Base-by-base conservation (phyloP, 2,888 invertebrate species). In the Leptinotarsa tumamoca region DNA sequence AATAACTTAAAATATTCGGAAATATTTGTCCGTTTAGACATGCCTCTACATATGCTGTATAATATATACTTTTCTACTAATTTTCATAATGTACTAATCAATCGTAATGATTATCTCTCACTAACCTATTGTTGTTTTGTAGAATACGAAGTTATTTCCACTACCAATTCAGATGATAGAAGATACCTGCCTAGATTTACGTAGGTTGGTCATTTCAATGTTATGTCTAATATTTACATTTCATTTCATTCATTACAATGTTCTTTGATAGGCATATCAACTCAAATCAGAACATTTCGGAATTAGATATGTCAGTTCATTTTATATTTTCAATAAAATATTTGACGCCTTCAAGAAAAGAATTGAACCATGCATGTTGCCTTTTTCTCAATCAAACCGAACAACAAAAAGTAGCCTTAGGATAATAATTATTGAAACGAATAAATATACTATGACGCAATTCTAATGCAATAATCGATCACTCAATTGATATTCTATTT, bases 131-230 rank as follows among this genome's bases (percentile, higher is more conserved):
- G n/a, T 63, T 63, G 4, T 43, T 33, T 18, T 63, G 18, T 14
- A 27, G 21, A 33, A n/a, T 43, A 4, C 14, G 3, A 23, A 58
- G 33, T 43, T 68, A 68, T 27, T 75, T 68, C 61, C 72, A 75
- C 75, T 75, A 75, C 71, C 66, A 72, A 33, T 75, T 63, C 58
- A 71, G 4, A 49, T 69, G 68, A 68, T n/a, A 23, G 43, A 18
- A 33, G 33, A 14, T 43, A 77, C 49, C 68, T 66, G 61, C 68
- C 68, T 77, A 74, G 10, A 67, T 49, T 74, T 79, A 76, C 21
- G 27, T 74, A 71, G 74, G 79, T 82, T 82, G 82, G 82, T 82
- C 82, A 79, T 79, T 80, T 79, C 74, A 79, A 80, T 75, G 71
- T 77, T 79, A 79, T 69, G 66, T 68, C 71, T 78, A 79, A 52